A percentile compares a stretch with the other conserved stretches of the same genome.
These are phyloP conservation scores for Drosophila villosipedis DNA, from an alignment of 2,888 invertebrate genomes.

Conservation along the genomic window DNA sequence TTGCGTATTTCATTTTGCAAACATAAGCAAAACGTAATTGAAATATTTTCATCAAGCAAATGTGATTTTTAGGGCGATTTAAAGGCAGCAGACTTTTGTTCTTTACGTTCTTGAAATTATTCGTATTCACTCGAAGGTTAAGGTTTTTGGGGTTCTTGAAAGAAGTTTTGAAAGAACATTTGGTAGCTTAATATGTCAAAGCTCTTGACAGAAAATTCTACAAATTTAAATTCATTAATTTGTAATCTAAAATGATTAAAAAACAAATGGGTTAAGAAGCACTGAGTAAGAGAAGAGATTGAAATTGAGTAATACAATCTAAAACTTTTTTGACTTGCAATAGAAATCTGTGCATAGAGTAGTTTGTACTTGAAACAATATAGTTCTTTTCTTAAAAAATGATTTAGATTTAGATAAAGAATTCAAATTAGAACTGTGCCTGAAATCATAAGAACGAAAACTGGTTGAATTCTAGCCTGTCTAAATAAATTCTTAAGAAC, in stretches of 20 bases:
- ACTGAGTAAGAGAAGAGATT: background rate
- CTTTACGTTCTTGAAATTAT: background rate
- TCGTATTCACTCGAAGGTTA: background rate
- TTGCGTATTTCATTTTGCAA: constrained; percentile 42
- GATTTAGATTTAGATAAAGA: background rate
- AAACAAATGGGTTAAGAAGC: background rate
- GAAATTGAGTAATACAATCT: too few species aligned
- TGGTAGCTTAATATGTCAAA: background rate
- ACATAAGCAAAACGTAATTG: background rate
- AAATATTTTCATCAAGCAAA: background rate
- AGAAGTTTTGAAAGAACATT: background rate
- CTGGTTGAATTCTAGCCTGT: background rate
- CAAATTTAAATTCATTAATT: background rate
- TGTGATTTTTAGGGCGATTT: background rate
- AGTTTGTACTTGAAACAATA: background rate
- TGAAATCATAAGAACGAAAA: background rate
- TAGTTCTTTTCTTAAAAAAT: background rate
- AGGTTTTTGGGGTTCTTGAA: background rate
- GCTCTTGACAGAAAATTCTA: background rate
- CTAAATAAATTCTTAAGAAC: background rate
- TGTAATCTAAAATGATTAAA: background rate
- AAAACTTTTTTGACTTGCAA: too few species aligned
- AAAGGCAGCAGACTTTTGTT: background rate
- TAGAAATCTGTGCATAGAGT: background rate
- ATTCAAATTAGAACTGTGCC: background rate